Conservation (phyloP, 2,797 vertebrate species). For the Clamator glandarius region DNA sequence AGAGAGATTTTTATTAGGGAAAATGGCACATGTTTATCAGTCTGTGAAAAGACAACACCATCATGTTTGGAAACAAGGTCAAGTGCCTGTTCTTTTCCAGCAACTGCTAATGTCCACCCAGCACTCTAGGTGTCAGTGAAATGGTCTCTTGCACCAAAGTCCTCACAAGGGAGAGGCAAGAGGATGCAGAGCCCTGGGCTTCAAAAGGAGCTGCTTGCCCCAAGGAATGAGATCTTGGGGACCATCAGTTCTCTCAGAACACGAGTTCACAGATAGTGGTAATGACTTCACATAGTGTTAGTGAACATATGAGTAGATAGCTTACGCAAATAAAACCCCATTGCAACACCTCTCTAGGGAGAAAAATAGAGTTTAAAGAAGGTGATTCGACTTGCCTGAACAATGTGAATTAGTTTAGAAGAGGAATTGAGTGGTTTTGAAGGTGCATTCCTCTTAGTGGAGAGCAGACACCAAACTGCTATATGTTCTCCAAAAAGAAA, state of each 20-base stretch:
- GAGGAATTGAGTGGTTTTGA: not conserved
- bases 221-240: rapidly evolving
- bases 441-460: not conserved
- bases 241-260: not conserved
- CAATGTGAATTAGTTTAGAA: not conserved
- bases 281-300: not conserved
- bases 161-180: not conserved
- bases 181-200: not conserved
- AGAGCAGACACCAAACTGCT: not conserved
- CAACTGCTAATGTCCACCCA: not conserved
- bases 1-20: not conserved
- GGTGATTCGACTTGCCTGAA: not conserved
- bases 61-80: not conserved
- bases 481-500: not conserved
- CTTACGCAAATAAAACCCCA: not conserved
- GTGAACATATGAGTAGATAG: not conserved
- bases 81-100: not conserved
- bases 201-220: not conserved
- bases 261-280: not conserved
- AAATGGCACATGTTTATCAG: not conserved
- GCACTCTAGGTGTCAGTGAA: rapidly evolving
- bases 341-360: not conserved
- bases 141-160: not conserved
- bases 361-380: not conserved
- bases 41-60: not conserved